phyloP scores from a whole-genome alignment of 2,113 vertebrate genomes.

The Plestiodon gilberti region DNA sequence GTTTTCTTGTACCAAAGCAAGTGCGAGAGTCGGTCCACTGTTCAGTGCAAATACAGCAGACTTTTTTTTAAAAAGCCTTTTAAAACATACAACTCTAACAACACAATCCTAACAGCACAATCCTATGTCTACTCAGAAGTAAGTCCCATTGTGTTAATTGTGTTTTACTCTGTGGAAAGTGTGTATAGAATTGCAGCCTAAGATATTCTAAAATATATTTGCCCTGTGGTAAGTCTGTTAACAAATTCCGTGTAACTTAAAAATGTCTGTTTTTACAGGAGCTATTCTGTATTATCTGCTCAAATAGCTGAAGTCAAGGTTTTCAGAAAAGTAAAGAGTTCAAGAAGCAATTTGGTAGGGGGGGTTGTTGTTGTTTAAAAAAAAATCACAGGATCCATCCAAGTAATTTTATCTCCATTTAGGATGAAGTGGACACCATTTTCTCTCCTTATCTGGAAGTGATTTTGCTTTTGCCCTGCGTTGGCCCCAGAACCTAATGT shows the following conservation, averaged over 20 bases:
- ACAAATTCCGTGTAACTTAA: neutral
- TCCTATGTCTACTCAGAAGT: too few species aligned
- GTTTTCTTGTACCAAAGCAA: constrained; percentile 72
- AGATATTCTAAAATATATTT: neutral
- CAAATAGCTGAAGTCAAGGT: neutral
- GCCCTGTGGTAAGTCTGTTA: neutral
- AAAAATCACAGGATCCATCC: neutral
- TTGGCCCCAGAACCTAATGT: neutral
- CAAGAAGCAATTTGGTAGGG: neutral
- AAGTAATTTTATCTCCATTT: neutral
- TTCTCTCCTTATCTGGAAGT: neutral
- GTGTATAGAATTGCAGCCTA: too few species aligned
- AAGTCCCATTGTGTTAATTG: too few species aligned
- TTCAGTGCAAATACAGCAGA: constrained; percentile 4
- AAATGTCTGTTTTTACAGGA: neutral
- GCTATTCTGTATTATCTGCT: neutral
- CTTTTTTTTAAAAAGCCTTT: neutral
- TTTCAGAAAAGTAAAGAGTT: neutral
- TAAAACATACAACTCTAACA: neutral
- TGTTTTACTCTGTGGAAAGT: too few species aligned
- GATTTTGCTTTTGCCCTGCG: neutral
- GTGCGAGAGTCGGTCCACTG: constrained; percentile 74
- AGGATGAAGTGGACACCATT: neutral
- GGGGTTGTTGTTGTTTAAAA: neutral
- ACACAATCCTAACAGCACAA: too few species aligned